A percentile compares a stretch with the other conserved stretches of the same genome.
phyloP scores from a whole-genome alignment of 92 coral and sea anemone genomes.

The Isaurus tuberculatus region DNA sequence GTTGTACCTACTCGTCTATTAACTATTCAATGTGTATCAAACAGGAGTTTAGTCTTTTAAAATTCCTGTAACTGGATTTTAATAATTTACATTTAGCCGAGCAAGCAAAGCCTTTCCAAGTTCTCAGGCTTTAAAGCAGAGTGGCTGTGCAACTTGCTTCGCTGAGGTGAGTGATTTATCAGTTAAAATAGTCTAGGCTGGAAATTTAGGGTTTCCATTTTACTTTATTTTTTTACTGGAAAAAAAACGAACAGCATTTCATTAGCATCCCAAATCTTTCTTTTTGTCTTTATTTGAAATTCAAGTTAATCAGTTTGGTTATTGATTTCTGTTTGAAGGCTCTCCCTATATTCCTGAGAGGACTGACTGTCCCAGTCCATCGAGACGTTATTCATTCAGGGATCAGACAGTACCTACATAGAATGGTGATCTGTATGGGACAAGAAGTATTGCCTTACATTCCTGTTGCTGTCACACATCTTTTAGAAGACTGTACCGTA shows the following conservation, averaged over 20 bases:
- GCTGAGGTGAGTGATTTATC: constrained; percentile 72
- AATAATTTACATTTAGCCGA: constrained; percentile 63
- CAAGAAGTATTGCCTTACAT: constrained; percentile 87
- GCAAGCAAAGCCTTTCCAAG: constrained; percentile 94
- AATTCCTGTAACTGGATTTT: not conserved
- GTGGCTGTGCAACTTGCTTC: constrained; percentile 94
- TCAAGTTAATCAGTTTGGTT: not conserved
- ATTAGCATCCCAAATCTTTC: no score
- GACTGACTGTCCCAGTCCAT: constrained; percentile 86
- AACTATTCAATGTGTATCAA: no score
- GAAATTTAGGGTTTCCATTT: no score
- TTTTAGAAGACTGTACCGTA: constrained; percentile 84
- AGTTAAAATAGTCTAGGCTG: no score
- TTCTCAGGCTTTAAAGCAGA: constrained; percentile 84
- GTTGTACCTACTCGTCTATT: no score
- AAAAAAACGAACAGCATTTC: no score
- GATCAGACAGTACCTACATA: constrained; percentile 91
- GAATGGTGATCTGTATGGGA: constrained; percentile 97
- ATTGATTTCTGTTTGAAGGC: constrained; percentile 79
- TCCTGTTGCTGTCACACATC: constrained; percentile 96
- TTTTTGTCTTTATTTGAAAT: no score
- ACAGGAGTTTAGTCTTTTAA: no score
- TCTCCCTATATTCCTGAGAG: constrained; percentile 88
- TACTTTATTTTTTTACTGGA: no score
- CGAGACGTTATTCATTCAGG: constrained; percentile 97